Conservation (phyloP, 2,113 vertebrate species). For the Kobus ellipsiprymnus region DNA sequence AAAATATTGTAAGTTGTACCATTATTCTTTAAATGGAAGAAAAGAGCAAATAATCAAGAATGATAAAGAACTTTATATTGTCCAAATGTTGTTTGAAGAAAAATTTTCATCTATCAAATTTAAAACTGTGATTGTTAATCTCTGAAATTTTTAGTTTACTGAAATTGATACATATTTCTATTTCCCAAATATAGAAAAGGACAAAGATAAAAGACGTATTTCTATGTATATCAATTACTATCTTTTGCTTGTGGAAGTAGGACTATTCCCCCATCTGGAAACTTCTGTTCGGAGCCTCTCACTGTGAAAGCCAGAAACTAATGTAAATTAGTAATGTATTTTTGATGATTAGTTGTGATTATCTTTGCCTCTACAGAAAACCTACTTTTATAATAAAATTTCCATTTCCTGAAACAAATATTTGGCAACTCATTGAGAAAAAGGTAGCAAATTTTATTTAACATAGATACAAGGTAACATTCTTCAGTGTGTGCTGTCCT, state of each 20-base stretch:
- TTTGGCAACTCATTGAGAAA: background rate
- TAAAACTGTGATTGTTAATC: background rate
- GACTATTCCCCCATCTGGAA: background rate
- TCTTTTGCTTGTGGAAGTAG: background rate
- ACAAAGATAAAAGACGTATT: background rate
- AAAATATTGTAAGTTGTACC: background rate
- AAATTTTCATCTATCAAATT: background rate
- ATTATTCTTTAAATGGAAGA: background rate
- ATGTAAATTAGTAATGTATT: background rate
- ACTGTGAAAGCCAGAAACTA: background rate
- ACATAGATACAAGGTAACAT: background rate
- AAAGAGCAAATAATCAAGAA: background rate
- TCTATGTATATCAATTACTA: background rate
- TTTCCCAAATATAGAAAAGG: background rate
- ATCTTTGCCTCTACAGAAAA: background rate
- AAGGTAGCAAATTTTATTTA: background rate
- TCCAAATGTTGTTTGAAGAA: background rate
- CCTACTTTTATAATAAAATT: background rate
- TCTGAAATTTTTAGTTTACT: background rate
- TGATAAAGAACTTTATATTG: background rate
- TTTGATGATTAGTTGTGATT: background rate
- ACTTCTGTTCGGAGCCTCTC: background rate
- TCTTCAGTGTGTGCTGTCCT: background rate
- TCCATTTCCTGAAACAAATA: background rate
- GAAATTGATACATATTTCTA: background rate